Evolutionary conservation across 2,888 invertebrate species (phyloP), one percentile per base, ranked within the genome.

Genomic region (Athrips mouffetella): DNA sequence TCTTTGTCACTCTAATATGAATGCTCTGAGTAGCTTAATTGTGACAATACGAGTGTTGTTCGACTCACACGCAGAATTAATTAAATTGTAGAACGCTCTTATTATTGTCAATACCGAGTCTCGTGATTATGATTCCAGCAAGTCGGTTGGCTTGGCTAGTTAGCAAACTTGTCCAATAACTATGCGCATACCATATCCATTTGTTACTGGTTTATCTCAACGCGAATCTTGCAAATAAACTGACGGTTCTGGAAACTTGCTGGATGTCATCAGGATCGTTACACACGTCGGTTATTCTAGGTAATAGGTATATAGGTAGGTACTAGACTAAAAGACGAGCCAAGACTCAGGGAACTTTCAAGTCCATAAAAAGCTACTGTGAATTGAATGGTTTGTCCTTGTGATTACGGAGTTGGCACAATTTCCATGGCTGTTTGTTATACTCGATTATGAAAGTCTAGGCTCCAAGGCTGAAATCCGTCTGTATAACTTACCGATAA

Each of bases 81-180:
- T 77, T 73, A 72, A 68, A 72, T 70, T 73, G 73, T 67, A 61
- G 58, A 62, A 58, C 62, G 60, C 60, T 60, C 54, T 54, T 59
- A 63, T 61, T 60, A 61, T 50, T 53, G 47, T 53, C 39, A 40
- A 37, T 29, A 48, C 35, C 47, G n/a, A 45, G 31, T 45, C 33
- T 49, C 16, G 25, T 48, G 45, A 52, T 41, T 41, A 50, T 46
- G 46, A 46, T 27, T 42, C 37, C 33, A 31, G 31, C 29, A 47
- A 33, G 30, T 27, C 31, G 13, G 37, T 29, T 39, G 39, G 42
- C 42, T 29, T 39, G 39, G 42, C 42, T 47, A 41, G 39, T 47
- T 47, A 30, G 41, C 47, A 18, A 41, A 47, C 47, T 41, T 6
- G 47, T 47, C 41, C 31, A 39, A 33, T 46, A 37, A 47, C 39